Evolutionary conservation across 35 echinoderm and acorn worm species (phyloP).

Genomic region (Chiridota heheva): DNA sequence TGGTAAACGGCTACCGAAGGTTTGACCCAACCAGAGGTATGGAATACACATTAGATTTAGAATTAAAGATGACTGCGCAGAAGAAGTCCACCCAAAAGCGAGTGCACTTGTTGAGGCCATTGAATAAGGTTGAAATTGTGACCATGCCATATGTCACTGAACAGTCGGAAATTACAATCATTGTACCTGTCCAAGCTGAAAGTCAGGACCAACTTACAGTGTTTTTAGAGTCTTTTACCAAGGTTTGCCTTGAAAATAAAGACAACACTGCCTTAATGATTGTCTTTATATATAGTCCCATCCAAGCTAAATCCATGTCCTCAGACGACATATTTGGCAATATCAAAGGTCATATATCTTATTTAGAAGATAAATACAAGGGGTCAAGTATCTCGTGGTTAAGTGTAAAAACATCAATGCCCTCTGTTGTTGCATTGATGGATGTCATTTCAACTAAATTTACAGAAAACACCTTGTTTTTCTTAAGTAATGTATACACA

Average conservation of each 20-base stretch:
- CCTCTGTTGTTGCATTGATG: conserved; percentile 87
- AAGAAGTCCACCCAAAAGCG: conserved; percentile 89
- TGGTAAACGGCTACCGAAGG: conserved; percentile 93
- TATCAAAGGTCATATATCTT: conserved; percentile 68
- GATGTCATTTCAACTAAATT: conserved; percentile 93
- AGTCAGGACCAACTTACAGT: conserved; percentile 83
- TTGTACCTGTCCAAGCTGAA: conserved; percentile 69
- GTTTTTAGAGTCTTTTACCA: conserved; percentile 80
- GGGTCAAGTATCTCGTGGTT: conserved; percentile 87
- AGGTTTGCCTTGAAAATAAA: conserved; percentile 76
- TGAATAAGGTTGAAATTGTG: conserved; percentile 90
- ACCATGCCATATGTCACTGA: conserved; percentile 98
- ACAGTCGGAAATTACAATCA: conserved; percentile 73
- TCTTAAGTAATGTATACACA: conserved; percentile 74
- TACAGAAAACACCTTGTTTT: conserved; percentile 72
- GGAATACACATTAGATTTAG: conserved; percentile 96
- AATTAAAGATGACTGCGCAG: conserved; percentile 69
- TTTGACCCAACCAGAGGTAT: conserved; percentile 93
- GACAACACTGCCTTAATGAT: conserved; percentile 92
- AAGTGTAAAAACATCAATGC: conserved; percentile 82
- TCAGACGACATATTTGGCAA: conserved; percentile 83
- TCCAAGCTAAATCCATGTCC: conserved; percentile 74
- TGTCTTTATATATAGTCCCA: conserved; percentile 89
- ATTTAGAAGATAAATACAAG: conserved; percentile 68
- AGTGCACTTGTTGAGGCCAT: conserved; percentile 77